Evolutionary conservation across 2,113 vertebrate species (phyloP).

Genomic region (Pimephales promelas): DNA sequence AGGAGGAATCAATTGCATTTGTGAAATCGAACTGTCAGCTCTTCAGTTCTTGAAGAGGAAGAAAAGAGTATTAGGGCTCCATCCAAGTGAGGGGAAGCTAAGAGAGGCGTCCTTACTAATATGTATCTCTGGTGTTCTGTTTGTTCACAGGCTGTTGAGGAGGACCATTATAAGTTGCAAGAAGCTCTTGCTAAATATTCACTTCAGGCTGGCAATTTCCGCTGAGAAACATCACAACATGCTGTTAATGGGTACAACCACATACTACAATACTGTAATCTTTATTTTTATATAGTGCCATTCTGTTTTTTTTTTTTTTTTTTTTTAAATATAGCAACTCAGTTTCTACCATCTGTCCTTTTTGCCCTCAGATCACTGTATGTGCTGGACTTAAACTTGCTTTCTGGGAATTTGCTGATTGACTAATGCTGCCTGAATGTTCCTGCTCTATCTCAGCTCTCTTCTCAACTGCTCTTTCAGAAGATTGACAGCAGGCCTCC

Average conservation of each 20-base stretch:
- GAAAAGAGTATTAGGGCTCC: conserved; percentile 17
- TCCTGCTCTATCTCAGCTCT: conserved; percentile 46
- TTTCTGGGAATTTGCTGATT: conserved; percentile 51
- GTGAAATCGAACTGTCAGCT: not conserved
- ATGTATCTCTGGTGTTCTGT: conserved; percentile 42
- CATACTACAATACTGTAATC: not conserved
- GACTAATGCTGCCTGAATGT: conserved; percentile 57
- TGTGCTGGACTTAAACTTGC: conserved; percentile 64
- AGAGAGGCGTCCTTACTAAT: not conserved
- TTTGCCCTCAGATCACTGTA: conserved; percentile 60
- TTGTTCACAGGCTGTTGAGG: conserved; percentile 71
- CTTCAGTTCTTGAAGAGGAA: not conserved
- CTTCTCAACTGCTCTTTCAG: conserved; percentile 49
- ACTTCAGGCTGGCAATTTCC: conserved; percentile 67
- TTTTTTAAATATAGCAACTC: not conserved
- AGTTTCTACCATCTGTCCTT: not conserved
- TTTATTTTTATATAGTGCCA: not conserved
- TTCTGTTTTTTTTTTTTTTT: not conserved
- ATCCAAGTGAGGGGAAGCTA: conserved; percentile 15
- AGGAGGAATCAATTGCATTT: conserved; percentile 12
- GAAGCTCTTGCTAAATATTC: conserved; percentile 73
- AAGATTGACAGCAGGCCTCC: conserved; percentile 49
- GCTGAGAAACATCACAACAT: conserved; percentile 64
- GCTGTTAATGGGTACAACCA: conserved; percentile 66
- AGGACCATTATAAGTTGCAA: conserved; percentile 73